Percentiles rank a stretch among this genome's conserved stretches.
Conservation (phyloP, 2,113 vertebrate species). For the Amblyornis subalaris region DNA sequence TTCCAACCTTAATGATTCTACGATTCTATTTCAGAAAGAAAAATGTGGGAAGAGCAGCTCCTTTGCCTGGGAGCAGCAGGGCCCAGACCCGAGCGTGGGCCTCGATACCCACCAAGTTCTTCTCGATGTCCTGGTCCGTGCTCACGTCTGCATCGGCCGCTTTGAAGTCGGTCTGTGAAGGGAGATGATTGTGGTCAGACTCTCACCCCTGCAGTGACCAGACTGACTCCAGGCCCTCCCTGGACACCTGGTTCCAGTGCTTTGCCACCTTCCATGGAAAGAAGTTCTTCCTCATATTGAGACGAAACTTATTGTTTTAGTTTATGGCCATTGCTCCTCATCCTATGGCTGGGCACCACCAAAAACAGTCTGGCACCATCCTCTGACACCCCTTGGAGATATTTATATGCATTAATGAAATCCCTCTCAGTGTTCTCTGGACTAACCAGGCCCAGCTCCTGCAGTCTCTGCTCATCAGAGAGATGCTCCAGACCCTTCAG, state of each 20-base stretch:
- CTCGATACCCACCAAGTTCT: slow-evolving; percentile 70
- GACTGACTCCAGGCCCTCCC: not conserved
- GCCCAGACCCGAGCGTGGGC: accelerated
- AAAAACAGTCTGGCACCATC: not conserved
- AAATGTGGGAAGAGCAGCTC: not conserved
- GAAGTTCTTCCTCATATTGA: not conserved
- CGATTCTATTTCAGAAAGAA: not conserved
- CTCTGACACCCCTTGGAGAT: not conserved
- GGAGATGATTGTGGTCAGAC: not conserved
- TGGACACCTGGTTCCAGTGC: not conserved
- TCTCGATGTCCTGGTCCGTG: slow-evolving; percentile 79
- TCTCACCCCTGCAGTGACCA: not conserved
- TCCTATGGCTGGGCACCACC: not conserved
- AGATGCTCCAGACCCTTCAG: not conserved
- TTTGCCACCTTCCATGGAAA: not conserved
- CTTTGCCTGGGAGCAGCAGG: accelerated
- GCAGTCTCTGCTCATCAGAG: not conserved
- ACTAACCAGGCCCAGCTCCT: not conserved
- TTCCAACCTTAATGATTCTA: not conserved
- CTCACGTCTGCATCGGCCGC: slow-evolving; percentile 53
- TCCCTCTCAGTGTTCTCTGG: not conserved
- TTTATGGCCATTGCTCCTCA: not conserved
- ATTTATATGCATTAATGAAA: not conserved
- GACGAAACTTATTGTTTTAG: accelerated
- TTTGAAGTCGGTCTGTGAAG: slow-evolving; percentile 75